These are phyloP conservation scores for Pogonocherus hispidulus DNA, from an alignment of 2,888 invertebrate genomes.

Conservation along the genomic window DNA sequence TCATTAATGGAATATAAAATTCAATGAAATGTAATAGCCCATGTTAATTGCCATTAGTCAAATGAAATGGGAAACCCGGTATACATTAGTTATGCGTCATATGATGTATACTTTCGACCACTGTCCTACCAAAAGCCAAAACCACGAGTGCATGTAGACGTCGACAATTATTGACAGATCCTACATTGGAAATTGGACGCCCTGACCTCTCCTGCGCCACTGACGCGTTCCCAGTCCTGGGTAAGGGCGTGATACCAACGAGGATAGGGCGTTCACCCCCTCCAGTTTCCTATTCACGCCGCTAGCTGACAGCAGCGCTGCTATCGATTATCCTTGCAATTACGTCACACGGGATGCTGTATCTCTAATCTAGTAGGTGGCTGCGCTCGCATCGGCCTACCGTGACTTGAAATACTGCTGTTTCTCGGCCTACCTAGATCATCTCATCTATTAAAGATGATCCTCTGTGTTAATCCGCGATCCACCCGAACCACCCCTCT, in stretches of 20 bases:
- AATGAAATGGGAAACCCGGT: too few relatives aligned
- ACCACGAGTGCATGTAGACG: too few relatives aligned
- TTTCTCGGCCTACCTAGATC: slow-evolving; percentile 45
- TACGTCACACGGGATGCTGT: slow-evolving; percentile 68
- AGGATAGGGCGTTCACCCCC: slow-evolving; percentile 67
- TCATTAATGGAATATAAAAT: too few relatives aligned
- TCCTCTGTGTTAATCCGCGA: slow-evolving; percentile 32
- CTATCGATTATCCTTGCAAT: slow-evolving; percentile 67
- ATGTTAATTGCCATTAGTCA: too few relatives aligned
- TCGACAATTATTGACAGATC: too few relatives aligned
- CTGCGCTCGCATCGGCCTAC: slow-evolving; percentile 56
- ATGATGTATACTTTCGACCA: too few relatives aligned
- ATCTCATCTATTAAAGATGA: slow-evolving; percentile 21
- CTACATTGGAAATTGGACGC: background rate
- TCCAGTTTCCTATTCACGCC: slow-evolving; percentile 58
- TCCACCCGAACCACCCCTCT: slow-evolving; percentile 31
- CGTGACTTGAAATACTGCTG: slow-evolving; percentile 52
- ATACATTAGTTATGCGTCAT: too few relatives aligned
- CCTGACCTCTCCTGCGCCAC: slow-evolving; percentile 27
- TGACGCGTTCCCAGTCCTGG: slow-evolving; percentile 25
- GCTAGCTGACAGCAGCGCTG: slow-evolving; percentile 64
- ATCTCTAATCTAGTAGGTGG: slow-evolving; percentile 62
- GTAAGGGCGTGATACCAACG: slow-evolving; percentile 50
- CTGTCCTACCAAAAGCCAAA: too few relatives aligned
- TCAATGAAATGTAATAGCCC: too few relatives aligned